These are phyloP conservation scores for Andrena camellia DNA, from an alignment of 2,888 invertebrate species.

Conservation along the genomic window DNA sequence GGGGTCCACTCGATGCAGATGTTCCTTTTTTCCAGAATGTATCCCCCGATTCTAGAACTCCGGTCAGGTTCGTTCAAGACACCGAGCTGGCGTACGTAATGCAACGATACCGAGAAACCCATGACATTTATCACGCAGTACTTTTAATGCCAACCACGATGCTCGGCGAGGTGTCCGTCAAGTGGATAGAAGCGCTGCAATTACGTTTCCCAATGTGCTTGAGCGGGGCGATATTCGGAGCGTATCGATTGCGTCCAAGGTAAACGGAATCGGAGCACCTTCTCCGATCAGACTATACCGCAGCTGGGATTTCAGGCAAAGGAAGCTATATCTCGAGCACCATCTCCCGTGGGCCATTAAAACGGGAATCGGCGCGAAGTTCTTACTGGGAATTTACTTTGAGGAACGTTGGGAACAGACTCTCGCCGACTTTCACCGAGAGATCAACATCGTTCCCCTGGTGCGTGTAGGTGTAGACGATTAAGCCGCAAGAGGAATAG, in stretches of 20 bases:
- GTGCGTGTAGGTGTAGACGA: constrained; percentile 50
- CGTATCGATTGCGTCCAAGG: constrained; percentile 94
- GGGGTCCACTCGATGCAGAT: too few relatives aligned
- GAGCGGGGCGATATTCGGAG: constrained; percentile 96
- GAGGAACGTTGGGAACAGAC: constrained; percentile 97
- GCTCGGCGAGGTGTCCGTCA: constrained; percentile 96
- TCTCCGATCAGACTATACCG: neutral
- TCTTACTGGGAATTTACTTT: constrained; percentile 95
- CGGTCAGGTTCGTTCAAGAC: constrained; percentile 97
- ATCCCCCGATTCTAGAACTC: constrained; percentile 95
- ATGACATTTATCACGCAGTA: constrained; percentile 97
- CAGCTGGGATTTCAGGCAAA: constrained; percentile 87
- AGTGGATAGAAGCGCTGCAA: constrained; percentile 99
- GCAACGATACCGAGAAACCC: constrained; percentile 98
- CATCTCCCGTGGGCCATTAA: constrained; percentile 95
- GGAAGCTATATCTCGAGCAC: constrained; percentile 90
- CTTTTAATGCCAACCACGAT: constrained; percentile 97
- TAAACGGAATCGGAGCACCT: constrained; percentile 78
- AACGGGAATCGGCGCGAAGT: constrained; percentile 91
- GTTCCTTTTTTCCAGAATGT: constrained; percentile 88
- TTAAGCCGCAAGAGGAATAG: neutral
- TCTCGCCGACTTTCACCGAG: constrained; percentile 91
- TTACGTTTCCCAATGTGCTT: constrained; percentile 98
- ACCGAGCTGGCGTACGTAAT: constrained; percentile 97
- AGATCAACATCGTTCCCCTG: constrained; percentile 91